Evolutionary conservation across 2,888 invertebrate species (phyloP), one percentile per base, ranked within the genome.

Genomic region (Tanytarsus gracilentus): DNA sequence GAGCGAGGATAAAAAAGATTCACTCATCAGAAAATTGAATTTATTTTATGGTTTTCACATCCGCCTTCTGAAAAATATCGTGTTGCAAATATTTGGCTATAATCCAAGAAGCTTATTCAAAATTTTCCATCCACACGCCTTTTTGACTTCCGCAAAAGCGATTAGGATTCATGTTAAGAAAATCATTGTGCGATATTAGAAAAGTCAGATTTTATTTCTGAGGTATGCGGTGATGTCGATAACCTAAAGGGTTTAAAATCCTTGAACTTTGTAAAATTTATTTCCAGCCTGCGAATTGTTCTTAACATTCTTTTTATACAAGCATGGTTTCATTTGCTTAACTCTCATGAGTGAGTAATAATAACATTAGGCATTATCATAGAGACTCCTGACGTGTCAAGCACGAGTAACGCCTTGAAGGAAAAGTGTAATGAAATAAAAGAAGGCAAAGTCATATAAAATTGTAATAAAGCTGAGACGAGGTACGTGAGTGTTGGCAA

Each of bases 1-100:
- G 27, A 26, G 11, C n/a, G 40, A 55, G 36, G 39, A 55, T 14
- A 25, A 26, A 25, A 27, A 39, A 26, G 33, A 55, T 40, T 55
- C 55, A 55, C 33, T 55, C 55, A 55, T 55, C 55, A 55, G 55
- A 55, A 53, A 55, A 55, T 55, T 55, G 55, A 55, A 55, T 55
- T 55, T 27, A 55, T 55, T 55, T 55, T 55, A 55, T 55, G 55
- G 55, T 39, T 39, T 44, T 55, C 26, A 14, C 36, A 36, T 27
- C 33, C 36, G 33, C 8, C 1, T 14, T 36, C 36, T 16, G 14
- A 7, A n/a, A 36, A 14, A 36, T 16, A 36, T 2, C 36, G 16
- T n/a, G n/a, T n/a, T n/a, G 3, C 16, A 48, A 48, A 25, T 25
- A 25, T 49, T 55, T 55, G 55, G 55, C 25, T 40, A 1, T 18